Evolutionary conservation across 2,888 invertebrate species (phyloP).

Genomic region (Gari tellinella): DNA sequence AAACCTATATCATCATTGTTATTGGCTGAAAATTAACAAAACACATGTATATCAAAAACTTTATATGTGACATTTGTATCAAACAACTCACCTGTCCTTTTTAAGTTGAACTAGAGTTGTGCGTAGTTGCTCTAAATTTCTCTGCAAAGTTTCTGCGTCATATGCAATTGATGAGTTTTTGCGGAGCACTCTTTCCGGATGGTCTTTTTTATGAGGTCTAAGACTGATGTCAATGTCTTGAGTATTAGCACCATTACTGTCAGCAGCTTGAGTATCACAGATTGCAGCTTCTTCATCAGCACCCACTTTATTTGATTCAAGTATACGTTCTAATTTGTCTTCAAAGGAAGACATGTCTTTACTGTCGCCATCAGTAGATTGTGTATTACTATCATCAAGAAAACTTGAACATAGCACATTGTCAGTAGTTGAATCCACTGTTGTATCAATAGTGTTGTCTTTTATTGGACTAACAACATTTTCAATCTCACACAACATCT

Average conservation of each 20-base stretch:
- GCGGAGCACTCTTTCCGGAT: background rate
- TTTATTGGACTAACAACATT: conserved; percentile 38
- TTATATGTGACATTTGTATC: too few relatives aligned
- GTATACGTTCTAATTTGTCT: background rate
- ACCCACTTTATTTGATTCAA: background rate
- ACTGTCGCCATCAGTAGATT: background rate
- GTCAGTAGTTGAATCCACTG: background rate
- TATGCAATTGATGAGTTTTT: conserved; percentile 11
- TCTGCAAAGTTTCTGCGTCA: conserved; percentile 12
- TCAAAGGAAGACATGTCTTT: background rate
- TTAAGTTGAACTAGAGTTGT: conserved; percentile 67
- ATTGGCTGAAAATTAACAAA: too few relatives aligned
- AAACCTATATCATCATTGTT: too few relatives aligned
- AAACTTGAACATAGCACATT: conserved; percentile 38
- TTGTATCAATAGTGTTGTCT: conserved; percentile 2
- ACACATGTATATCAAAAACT: too few relatives aligned
- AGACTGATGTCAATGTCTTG: conserved; percentile 1
- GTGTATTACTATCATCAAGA: conserved; percentile 9
- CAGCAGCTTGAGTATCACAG: background rate
- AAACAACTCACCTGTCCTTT: conserved; percentile 71
- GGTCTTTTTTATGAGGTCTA: background rate
- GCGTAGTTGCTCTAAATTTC: conserved; percentile 56
- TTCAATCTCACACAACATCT: conserved; percentile 8
- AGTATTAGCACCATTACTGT: background rate
- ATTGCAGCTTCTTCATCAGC: background rate